Evolutionary conservation across 2,888 invertebrate genomes (phyloP), one percentile per base, ranked within the genome.

Genomic region (Ectobius pallidus): DNA sequence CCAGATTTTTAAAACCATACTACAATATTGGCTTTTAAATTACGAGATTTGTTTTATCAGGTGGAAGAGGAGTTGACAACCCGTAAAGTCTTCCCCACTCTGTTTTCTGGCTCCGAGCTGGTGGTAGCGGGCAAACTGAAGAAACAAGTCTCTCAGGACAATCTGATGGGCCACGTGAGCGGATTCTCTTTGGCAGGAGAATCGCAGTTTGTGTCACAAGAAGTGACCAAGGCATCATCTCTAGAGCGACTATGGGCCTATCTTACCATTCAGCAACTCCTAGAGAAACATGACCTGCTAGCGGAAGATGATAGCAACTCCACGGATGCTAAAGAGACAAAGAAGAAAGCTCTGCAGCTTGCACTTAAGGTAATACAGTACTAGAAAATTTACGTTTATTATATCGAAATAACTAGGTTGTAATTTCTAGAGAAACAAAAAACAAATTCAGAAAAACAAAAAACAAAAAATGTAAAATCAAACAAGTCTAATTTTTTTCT

Each of bases 181-280:
- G 74, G 70, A 14, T 49, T 46, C 18, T 22, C 65, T 20, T 58
- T 72, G 7, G 34, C 65, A 20, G 52, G 70, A 1, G 22, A 42
- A 22, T 70, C 72, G 14, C 18, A 32, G 27, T 69, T 69, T 44
- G n/a, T 44, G 52, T 76, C 77, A 0, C 79, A 80, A 1, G 75
- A 75, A 32, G 80, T 78, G 61, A 78, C 77, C 25, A 75, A 77
- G 6, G 83, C 79, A 77, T 76, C 83, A 72, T 86, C 84, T 7
- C 80, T 87, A 71, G 87, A 89, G 80, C 82, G 88, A 39, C 80
- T 90, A 69, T 91, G 91, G 90, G 90, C 90, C 1, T 91, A 90
- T 80, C 83, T 90, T 76, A 89, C 87, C 46, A 87, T 91, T 71
- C 87, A 88, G 76, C 89, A 91, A 78, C 82, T 90, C 71, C 80